These are phyloP conservation scores for Phalangium opilio DNA, from an alignment of 2,888 invertebrate genomes.

Conservation along the genomic window DNA sequence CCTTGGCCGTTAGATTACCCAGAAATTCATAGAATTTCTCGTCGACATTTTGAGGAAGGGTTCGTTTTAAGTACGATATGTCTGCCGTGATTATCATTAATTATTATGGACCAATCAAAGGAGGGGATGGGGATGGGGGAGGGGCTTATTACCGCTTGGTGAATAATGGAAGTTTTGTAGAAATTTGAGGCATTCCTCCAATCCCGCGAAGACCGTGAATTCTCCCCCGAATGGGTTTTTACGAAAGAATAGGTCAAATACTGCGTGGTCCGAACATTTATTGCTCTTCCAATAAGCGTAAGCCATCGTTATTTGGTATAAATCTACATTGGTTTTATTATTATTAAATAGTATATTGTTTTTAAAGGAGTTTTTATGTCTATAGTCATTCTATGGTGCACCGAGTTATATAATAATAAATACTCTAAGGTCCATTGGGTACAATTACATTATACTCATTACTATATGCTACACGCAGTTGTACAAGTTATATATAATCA, in stretches of 20 bases:
- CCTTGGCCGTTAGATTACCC: conserved; percentile 57
- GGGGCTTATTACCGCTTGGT: conserved; percentile 77
- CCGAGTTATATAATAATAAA: too few species aligned
- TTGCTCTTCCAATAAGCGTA: conserved; percentile 98
- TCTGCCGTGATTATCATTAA: conserved; percentile 40
- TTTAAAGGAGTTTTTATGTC: too few species aligned
- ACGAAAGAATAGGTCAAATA: conserved; percentile 94
- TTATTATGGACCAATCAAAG: too few species aligned
- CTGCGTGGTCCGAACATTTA: conserved; percentile 77
- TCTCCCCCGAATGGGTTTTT: conserved; percentile 95
- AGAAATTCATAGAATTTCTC: conserved; percentile 78
- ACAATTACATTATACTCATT: too few species aligned
- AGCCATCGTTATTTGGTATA: conserved; percentile 98
- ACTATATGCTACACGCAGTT: too few species aligned
- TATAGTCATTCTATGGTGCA: too few species aligned
- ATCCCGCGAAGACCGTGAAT: conserved; percentile 93
- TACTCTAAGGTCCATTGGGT: too few species aligned
- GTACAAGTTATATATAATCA: too few species aligned
- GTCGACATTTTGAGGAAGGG: conserved; percentile 69
- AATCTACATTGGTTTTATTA: too few species aligned
- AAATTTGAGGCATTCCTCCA: conserved; percentile 89
- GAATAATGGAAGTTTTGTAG: conserved; percentile 83
- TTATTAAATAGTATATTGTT: too few species aligned
- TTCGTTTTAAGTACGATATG: conserved; percentile 71
- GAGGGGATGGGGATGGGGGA: too few species aligned